phyloP scores from a whole-genome alignment of 2,797 vertebrate genomes.

The Odontamblyopus rebecca region DNA sequence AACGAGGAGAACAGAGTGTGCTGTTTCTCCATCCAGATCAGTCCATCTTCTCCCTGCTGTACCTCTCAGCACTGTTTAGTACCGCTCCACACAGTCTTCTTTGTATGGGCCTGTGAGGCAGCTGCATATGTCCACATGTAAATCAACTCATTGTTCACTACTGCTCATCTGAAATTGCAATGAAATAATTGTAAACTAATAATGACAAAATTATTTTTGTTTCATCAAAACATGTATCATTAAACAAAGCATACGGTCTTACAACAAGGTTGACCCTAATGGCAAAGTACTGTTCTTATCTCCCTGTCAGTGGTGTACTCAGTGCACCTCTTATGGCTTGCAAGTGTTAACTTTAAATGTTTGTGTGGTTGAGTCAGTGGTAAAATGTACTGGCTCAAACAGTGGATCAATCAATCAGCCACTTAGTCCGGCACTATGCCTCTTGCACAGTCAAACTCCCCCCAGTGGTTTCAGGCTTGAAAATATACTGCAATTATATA shows the following conservation, averaged over 20 bases:
- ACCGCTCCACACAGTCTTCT: slow-evolving; percentile 28
- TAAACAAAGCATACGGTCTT: not conserved
- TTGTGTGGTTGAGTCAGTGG: slow-evolving; percentile 65
- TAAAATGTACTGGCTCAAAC: slow-evolving; percentile 55
- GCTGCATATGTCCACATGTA: slow-evolving; percentile 12
- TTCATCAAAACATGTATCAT: not conserved
- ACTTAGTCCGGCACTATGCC: slow-evolving; percentile 15
- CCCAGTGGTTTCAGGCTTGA: slow-evolving; percentile 37
- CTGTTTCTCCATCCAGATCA: slow-evolving; percentile 59
- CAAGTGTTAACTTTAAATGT: slow-evolving; percentile 56
- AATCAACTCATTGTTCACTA: not conserved
- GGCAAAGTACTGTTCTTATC: slow-evolving; percentile 12
- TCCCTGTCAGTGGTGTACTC: slow-evolving; percentile 10
- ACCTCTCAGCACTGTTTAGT: slow-evolving; percentile 39
- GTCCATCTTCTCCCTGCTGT: slow-evolving; percentile 62
- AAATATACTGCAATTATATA: slow-evolving; percentile 48
- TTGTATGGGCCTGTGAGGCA: slow-evolving; percentile 21
- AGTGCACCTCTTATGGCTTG: slow-evolving; percentile 39
- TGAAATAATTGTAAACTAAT: not conserved
- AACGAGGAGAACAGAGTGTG: slow-evolving; percentile 73
- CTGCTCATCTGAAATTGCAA: not conserved
- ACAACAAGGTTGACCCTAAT: not conserved
- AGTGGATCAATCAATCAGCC: slow-evolving; percentile 54
- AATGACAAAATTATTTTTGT: not conserved
- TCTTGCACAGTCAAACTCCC: slow-evolving; percentile 42